A percentile compares a stretch with the other conserved stretches of the same genome.
These are phyloP conservation scores for Phrynocephalus vlangalii DNA, from an alignment of 2,797 vertebrate species.

Conservation along the genomic window DNA sequence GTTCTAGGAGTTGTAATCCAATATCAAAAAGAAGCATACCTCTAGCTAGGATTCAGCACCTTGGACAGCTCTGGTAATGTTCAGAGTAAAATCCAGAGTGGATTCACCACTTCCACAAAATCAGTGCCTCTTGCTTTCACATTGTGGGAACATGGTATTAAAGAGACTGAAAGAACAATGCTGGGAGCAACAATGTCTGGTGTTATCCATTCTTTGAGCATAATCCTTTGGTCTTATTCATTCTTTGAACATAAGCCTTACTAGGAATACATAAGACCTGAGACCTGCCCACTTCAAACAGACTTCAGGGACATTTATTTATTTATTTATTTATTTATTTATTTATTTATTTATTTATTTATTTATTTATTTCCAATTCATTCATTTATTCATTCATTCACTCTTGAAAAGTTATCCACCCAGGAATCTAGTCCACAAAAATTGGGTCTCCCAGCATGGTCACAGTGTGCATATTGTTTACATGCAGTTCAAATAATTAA, in stretches of 20 bases:
- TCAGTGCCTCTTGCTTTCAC: too few species aligned
- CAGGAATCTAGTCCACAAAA: background rate
- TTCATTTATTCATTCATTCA: background rate
- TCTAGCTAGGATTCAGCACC: too few species aligned
- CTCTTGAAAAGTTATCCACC: background rate
- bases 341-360: background rate
- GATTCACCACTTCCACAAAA: too few species aligned
- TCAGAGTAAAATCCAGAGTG: too few species aligned
- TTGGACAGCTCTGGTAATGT: too few species aligned
- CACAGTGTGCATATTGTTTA: background rate
- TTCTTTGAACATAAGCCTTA: background rate
- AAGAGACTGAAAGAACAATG: background rate
- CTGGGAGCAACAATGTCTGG: background rate
- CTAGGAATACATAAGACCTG: background rate
- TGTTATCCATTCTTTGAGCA: background rate
- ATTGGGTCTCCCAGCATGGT: background rate
- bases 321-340: too few species aligned
- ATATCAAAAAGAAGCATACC: too few species aligned
- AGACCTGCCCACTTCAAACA: background rate
- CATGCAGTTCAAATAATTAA: background rate
- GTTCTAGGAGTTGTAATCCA: too few species aligned
- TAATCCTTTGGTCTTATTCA: background rate
- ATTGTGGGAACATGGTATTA: background rate
- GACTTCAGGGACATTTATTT: background rate
- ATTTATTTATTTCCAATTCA: too few species aligned